These are phyloP conservation scores for Rhynchopsitta pachyrhyncha DNA, from an alignment of 2,113 vertebrate species.

Conservation along the genomic window DNA sequence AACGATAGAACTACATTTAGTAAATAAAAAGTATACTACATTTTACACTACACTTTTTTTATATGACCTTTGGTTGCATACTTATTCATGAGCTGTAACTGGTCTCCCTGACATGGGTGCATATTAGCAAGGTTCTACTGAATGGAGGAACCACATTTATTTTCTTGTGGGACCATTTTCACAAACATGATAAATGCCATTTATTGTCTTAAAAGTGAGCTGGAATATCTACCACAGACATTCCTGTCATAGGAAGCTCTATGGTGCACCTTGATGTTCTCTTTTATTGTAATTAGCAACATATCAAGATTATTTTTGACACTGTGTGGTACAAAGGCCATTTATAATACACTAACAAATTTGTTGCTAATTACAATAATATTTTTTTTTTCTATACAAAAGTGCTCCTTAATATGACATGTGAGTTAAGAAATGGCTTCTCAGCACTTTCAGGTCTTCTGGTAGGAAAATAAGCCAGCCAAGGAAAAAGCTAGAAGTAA, in stretches of 20 bases:
- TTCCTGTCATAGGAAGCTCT: conserved; percentile 59
- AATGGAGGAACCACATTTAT: conserved; percentile 6
- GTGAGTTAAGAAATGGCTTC: conserved; percentile 19
- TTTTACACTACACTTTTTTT: not conserved
- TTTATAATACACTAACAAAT: conserved; percentile 48
- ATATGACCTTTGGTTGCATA: not conserved
- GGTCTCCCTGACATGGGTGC: not conserved
- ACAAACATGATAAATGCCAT: conserved; percentile 43
- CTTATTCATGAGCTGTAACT: not conserved
- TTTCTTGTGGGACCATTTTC: conserved; percentile 56
- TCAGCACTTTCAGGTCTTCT: conserved; percentile 40
- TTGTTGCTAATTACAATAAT: conserved; percentile 48
- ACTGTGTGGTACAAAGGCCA: conserved; percentile 50
- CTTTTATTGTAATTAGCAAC: conserved; percentile 66
- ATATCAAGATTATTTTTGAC: conserved; percentile 68
- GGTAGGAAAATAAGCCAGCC: conserved; percentile 16
- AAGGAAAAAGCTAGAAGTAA: conserved; percentile 12
- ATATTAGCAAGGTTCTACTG: conserved; percentile 49
- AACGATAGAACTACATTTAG: not conserved
- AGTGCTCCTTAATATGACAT: conserved; percentile 50
- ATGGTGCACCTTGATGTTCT: conserved; percentile 53
- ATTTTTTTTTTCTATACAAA: conserved; percentile 48
- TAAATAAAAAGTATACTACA: not conserved
- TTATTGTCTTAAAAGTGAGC: conserved; percentile 68
- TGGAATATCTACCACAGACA: conserved; percentile 57